Evolutionary conservation across 2,888 invertebrate genomes (phyloP).

Genomic region (Amaurobius ferox): DNA sequence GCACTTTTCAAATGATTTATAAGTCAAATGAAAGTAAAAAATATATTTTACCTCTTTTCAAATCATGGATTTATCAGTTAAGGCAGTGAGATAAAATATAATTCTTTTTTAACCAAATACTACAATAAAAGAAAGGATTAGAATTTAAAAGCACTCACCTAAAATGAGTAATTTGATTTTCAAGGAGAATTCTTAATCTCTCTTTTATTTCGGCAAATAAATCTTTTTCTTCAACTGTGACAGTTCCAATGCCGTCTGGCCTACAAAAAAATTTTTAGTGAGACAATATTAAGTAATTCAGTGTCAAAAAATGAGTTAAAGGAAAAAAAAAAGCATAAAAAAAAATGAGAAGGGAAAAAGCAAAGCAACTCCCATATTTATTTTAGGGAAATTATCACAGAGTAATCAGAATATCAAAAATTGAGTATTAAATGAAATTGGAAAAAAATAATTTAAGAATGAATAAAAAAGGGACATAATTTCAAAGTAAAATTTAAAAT

Average conservation of each 20-base stretch:
- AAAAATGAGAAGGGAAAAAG: neutral
- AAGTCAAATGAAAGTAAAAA: too few species aligned
- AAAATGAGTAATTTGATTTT: conserved; percentile 99
- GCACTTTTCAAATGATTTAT: too few species aligned
- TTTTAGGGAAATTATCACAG: neutral
- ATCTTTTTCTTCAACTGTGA: conserved; percentile 97
- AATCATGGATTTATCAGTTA: too few species aligned
- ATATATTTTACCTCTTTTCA: too few species aligned
- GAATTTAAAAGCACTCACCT: conserved; percentile 80
- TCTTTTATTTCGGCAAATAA: conserved; percentile 99
- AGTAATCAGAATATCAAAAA: too few species aligned
- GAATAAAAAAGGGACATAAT: too few species aligned
- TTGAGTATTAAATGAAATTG: too few species aligned
- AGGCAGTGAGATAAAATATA: too few species aligned
- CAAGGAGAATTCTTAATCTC: conserved; percentile 91
- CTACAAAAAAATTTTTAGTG: conserved; percentile 81
- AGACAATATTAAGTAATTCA: too few species aligned
- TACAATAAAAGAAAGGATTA: neutral
- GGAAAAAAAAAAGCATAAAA: neutral
- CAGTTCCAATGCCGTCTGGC: conserved; percentile 99
- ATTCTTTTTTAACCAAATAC: neutral
- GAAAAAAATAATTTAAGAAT: too few species aligned
- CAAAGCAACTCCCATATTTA: neutral
- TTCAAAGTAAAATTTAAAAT: too few species aligned
- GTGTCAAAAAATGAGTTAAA: neutral